Percentiles rank a stretch among this genome's conserved stretches.
Conservation (phyloP, 2,797 vertebrate species). For the Halcyon smyrnensis region DNA sequence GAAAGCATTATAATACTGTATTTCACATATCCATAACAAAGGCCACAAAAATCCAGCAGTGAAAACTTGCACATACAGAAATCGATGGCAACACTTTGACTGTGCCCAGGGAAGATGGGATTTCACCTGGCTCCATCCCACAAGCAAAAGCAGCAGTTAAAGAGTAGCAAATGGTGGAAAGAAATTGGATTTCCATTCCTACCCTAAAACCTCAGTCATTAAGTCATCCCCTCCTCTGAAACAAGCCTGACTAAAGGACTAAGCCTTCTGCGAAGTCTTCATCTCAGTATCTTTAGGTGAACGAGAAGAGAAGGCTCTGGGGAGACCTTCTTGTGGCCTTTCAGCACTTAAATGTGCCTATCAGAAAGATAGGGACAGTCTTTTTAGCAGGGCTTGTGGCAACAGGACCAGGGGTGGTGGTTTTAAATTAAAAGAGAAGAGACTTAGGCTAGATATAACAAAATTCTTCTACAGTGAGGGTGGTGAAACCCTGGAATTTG, state of each 20-base stretch:
- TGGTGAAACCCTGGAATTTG: background rate
- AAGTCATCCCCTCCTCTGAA: background rate
- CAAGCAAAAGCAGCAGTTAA: background rate
- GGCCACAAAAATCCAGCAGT: background rate
- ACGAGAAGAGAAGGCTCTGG: background rate
- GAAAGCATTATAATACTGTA: background rate
- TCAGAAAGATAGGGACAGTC: background rate
- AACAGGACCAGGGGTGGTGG: background rate
- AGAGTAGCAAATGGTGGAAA: background rate
- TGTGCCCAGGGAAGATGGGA: background rate
- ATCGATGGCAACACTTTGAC: background rate
- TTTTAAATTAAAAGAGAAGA: background rate
- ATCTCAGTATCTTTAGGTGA: background rate
- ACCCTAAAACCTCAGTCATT: background rate
- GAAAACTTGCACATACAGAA: background rate
- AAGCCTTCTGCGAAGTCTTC: background rate
- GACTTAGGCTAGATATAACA: background rate
- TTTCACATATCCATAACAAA: background rate
- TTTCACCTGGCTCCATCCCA: background rate
- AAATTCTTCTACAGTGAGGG: background rate
- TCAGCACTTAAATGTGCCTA: background rate
- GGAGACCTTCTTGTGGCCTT: background rate
- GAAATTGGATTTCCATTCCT: background rate
- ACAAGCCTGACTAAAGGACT: background rate
- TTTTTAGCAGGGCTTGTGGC: background rate